phyloP scores from a whole-genome alignment of 2,888 invertebrate species.

The Plutella xylostella region DNA sequence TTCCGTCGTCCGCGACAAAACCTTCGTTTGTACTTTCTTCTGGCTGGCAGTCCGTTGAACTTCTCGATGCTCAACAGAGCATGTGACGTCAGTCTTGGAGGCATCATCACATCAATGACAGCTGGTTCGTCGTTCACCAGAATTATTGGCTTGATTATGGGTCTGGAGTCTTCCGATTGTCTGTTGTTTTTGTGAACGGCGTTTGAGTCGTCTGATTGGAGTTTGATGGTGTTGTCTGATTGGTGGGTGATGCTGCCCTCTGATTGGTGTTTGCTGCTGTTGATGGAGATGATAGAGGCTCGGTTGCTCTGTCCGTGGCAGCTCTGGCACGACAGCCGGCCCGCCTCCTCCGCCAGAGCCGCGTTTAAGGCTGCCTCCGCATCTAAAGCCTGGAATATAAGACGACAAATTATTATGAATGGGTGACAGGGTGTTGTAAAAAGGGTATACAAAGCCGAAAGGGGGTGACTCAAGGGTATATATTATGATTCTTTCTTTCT shows the following conservation, averaged over 20 bases:
- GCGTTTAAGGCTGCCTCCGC: constrained; percentile 43
- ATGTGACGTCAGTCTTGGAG: too few species aligned
- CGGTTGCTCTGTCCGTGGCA: too few species aligned
- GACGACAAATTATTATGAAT: neutral
- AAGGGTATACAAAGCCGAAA: neutral
- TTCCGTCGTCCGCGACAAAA: constrained; percentile 46
- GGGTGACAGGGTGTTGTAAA: neutral
- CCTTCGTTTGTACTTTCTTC: constrained; percentile 44
- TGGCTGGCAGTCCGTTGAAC: constrained; percentile 37
- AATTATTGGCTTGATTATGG: constrained; percentile 43
- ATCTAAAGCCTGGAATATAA: constrained; percentile 42
- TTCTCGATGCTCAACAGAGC: constrained; percentile 29
- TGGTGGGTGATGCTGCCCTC: neutral
- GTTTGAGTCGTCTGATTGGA: constrained; percentile 15
- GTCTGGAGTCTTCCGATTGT: constrained; percentile 22
- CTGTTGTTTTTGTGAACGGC: neutral
- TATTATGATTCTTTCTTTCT: neutral
- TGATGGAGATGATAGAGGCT: too few species aligned
- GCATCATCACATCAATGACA: constrained; percentile 50
- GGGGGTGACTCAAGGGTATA: neutral
- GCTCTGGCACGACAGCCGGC: too few species aligned
- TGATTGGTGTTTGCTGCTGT: constrained; percentile 29
- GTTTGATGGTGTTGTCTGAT: neutral
- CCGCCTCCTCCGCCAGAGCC: constrained; percentile 19
- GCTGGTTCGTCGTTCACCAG: constrained; percentile 52